Percentiles rank a stretch among this genome's conserved stretches.
These are phyloP conservation scores for Eulemur albifrons DNA, from an alignment of 2,797 vertebrate genomes.

Conservation along the genomic window DNA sequence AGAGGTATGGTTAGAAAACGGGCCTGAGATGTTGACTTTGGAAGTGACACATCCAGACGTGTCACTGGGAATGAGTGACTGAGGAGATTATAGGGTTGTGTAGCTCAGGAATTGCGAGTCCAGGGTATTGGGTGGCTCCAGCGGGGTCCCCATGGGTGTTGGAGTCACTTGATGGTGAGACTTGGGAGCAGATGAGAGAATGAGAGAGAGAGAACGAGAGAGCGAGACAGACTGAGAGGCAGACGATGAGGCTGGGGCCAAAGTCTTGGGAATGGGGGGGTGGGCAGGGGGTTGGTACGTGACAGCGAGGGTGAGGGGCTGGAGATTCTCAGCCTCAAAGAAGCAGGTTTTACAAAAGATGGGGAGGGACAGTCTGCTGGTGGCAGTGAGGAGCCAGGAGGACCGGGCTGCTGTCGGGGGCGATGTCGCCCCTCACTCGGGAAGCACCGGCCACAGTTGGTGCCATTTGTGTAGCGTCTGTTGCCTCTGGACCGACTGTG, in stretches of 20 bases:
- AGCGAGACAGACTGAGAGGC: background rate
- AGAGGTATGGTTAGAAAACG: background rate
- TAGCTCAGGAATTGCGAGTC: background rate
- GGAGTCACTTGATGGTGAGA: background rate
- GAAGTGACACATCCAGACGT: too few relatives aligned
- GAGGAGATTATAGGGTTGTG: background rate
- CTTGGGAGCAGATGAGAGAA: background rate
- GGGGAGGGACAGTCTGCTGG: background rate
- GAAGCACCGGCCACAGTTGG: background rate
- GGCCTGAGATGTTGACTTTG: background rate
- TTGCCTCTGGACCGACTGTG: background rate
- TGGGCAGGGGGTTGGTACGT: background rate
- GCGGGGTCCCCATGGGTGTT: background rate
- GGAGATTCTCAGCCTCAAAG: background rate
- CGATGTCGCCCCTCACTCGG: accelerated
- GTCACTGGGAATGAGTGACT: too few relatives aligned
- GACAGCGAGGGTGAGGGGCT: background rate
- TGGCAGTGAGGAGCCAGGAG: background rate
- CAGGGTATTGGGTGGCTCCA: too few relatives aligned
- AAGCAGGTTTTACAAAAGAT: background rate
- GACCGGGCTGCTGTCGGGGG: background rate
- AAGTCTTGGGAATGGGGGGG: background rate
- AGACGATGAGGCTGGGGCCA: background rate
- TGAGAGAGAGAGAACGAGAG: background rate
- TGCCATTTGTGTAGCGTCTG: background rate